These are phyloP conservation scores for Phalacrocorax carbo DNA, from an alignment of 2,113 vertebrate genomes.

Conservation along the genomic window DNA sequence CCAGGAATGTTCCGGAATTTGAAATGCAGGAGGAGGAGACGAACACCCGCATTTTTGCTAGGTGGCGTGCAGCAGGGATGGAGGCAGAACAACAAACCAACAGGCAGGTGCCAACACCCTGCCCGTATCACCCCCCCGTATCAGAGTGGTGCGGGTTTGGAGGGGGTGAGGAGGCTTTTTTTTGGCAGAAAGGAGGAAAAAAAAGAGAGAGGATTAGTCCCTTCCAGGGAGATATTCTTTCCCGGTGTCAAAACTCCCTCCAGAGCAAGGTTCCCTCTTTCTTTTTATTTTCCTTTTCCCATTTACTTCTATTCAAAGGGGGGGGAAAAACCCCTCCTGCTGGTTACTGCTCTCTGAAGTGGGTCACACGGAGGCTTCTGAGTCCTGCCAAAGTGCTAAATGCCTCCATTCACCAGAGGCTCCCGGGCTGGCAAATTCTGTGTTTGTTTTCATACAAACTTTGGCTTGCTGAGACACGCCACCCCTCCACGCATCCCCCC, in stretches of 20 bases:
- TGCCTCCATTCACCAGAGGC: not conserved
- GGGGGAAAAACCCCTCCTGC: not conserved
- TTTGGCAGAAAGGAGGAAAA: not conserved
- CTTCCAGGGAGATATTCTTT: not conserved
- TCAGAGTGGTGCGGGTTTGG: not conserved
- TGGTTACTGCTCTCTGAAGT: slow-evolving; percentile 12
- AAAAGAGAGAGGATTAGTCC: not conserved
- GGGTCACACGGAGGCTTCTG: slow-evolving; percentile 11
- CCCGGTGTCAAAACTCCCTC: slow-evolving; percentile 14
- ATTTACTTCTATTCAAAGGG: slow-evolving; percentile 18
- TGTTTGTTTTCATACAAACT: slow-evolving; percentile 55
- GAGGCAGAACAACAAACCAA: not conserved
- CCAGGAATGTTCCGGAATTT: not conserved
- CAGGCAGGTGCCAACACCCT: not conserved
- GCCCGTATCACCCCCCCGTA: not conserved
- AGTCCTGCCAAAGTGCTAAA: slow-evolving; percentile 40
- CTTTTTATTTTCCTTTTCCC: not conserved
- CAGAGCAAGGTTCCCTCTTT: not conserved
- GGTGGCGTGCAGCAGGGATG: not conserved
- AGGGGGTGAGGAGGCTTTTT: not conserved
- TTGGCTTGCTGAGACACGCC: not conserved
- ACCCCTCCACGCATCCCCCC: not conserved
- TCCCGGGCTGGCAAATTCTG: slow-evolving; percentile 4
- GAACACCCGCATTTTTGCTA: not conserved
- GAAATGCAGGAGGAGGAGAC: not conserved